Conservation (phyloP, 2,113 vertebrate genomes). For the Corvus hawaiiensis region DNA sequence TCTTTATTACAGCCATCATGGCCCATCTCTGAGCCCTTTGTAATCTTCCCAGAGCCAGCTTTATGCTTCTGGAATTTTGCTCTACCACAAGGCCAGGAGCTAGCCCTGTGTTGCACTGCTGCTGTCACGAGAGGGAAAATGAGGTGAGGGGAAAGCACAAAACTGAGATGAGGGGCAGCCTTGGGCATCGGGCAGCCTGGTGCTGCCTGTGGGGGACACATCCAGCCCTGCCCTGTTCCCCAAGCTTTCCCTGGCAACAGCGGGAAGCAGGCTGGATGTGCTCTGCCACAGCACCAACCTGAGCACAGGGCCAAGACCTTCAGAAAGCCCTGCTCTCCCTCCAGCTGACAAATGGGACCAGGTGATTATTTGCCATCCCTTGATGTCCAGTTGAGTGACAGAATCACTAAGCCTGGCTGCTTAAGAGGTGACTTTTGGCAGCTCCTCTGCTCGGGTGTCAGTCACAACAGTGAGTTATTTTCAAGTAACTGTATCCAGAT, state of each 20-base stretch:
- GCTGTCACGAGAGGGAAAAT: not conserved
- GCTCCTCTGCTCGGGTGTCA: not conserved
- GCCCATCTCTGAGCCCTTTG: not conserved
- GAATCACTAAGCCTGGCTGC: not conserved
- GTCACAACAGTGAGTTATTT: not conserved
- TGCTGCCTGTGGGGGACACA: not conserved
- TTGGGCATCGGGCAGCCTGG: accelerated
- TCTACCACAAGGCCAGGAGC: not conserved
- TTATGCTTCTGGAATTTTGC: not conserved
- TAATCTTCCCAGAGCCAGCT: not conserved
- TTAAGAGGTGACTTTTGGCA: not conserved
- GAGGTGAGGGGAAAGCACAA: not conserved
- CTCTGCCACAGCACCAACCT: too few relatives aligned
- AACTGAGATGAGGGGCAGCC: not conserved
- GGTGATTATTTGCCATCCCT: not conserved
- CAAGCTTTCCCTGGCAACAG: not conserved
- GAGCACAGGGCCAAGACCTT: accelerated
- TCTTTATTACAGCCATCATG: not conserved
- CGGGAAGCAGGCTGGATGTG: not conserved
- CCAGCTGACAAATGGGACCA: not conserved
- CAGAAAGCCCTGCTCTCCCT: not conserved
- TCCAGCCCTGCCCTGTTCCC: not conserved
- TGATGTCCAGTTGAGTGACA: accelerated
- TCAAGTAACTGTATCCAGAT: not conserved
- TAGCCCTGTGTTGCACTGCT: not conserved